Evolutionary conservation across 2,888 invertebrate species (phyloP).

Genomic region (Aphidoletes aphidimyza): DNA sequence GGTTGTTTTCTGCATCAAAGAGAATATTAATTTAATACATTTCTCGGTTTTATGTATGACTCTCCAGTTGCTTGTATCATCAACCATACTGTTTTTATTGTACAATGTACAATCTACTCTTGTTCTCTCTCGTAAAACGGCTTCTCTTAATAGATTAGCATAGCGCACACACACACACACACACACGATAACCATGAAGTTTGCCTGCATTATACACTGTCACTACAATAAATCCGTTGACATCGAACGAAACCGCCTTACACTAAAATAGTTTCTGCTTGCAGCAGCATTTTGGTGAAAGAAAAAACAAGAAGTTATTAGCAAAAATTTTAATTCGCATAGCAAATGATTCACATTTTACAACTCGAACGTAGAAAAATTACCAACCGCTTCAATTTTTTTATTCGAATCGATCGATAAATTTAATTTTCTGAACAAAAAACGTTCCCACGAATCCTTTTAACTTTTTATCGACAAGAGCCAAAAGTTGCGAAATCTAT

Average conservation of each 20-base stretch:
- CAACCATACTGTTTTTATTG: background rate
- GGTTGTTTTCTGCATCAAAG: slow-evolving; percentile 53
- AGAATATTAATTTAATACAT: slow-evolving; percentile 54
- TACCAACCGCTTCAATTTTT: background rate
- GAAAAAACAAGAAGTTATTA: background rate
- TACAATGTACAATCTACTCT: background rate
- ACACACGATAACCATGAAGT: background rate
- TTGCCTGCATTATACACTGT: background rate
- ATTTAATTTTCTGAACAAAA: background rate
- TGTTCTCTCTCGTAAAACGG: background rate
- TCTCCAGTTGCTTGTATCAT: slow-evolving; percentile 29
- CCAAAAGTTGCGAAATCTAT: slow-evolving; percentile 31
- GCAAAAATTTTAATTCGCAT: slow-evolving; percentile 18
- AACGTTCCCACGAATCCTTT: background rate
- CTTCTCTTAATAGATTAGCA: slow-evolving; percentile 17
- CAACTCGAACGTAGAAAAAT: slow-evolving; percentile 18
- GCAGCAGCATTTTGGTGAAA: background rate
- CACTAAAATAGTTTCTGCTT: background rate
- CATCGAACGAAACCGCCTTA: background rate
- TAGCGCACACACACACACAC: no score
- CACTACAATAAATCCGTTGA: slow-evolving; percentile 1
- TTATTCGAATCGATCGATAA: background rate
- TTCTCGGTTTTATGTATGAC: slow-evolving; percentile 44
- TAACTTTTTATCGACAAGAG: background rate
- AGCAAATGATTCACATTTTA: slow-evolving; percentile 37